Conservation (phyloP, 1,140 invertebrate species). For the Calliphora vicina region DNA sequence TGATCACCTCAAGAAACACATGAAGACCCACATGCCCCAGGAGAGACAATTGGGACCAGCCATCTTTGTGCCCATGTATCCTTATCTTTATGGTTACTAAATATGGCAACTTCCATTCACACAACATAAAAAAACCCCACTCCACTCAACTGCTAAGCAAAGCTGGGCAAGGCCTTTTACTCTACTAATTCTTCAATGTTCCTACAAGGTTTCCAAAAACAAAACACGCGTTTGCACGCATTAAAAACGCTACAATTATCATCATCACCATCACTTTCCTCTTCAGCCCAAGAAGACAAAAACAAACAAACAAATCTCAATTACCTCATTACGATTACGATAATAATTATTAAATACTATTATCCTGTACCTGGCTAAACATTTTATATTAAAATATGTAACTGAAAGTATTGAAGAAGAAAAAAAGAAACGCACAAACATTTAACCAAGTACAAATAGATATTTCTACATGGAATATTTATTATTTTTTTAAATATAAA, state of each 20-base stretch:
- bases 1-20: conserved; percentile 87
- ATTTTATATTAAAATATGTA: neutral
- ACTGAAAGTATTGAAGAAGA: too few relatives aligned
- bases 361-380: neutral
- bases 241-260: conserved; percentile 43
- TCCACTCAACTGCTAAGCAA: neutral
- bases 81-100: conserved; percentile 61
- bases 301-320: neutral
- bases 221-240: conserved; percentile 55
- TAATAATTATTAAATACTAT: neutral
- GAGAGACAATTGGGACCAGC: conserved; percentile 56
- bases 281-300: too few relatives aligned
- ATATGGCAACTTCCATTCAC: neutral
- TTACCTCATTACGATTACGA: neutral
- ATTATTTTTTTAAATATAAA: neutral
- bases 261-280: neutral
- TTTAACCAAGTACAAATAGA: neutral
- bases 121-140: too few relatives aligned
- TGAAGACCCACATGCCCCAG: conserved; percentile 62
- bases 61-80: conserved; percentile 61
- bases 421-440: neutral
- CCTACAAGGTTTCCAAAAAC: conserved; percentile 43
- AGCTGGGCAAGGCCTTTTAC: neutral
- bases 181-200: neutral
- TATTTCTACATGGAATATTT: neutral